phyloP scores from a whole-genome alignment of 2,797 vertebrate species.

The Gymnothorax reevesii region DNA sequence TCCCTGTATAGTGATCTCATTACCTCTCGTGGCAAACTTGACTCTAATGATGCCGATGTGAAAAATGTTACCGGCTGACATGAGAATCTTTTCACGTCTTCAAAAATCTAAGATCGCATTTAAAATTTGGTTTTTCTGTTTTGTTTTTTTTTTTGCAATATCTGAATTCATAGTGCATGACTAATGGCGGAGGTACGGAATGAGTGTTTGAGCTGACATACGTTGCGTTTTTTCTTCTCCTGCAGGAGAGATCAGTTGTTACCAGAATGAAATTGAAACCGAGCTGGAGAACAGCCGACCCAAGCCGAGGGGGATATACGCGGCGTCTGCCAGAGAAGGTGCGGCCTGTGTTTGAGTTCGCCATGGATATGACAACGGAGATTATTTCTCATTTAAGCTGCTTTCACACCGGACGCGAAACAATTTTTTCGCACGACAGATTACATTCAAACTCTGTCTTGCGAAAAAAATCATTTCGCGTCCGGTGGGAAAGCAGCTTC shows the following conservation, averaged over 20 bases:
- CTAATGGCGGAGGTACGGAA: neutral
- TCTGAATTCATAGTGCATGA: neutral
- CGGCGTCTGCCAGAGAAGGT: conserved; percentile 81
- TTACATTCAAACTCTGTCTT: no score
- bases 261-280: conserved; percentile 91
- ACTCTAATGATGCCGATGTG: neutral
- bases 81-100: neutral
- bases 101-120: neutral
- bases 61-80: neutral
- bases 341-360: conserved; percentile 19
- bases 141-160: neutral
- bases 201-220: neutral
- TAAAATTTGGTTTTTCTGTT: neutral
- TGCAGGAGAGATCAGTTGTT: conserved; percentile 88
- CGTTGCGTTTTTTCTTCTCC: conserved; percentile 30
- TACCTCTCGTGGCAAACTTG: neutral
- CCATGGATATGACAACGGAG: neutral
- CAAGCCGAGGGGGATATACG: conserved; percentile 83
- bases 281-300: conserved; percentile 87
- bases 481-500: no score
- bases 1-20: neutral
- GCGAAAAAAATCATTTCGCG: no score
- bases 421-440: no score
- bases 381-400: no score
- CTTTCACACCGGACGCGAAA: no score